Base-by-base conservation (phyloP, 2,113 vertebrate genomes). In the Ictalurus furcatus region DNA sequence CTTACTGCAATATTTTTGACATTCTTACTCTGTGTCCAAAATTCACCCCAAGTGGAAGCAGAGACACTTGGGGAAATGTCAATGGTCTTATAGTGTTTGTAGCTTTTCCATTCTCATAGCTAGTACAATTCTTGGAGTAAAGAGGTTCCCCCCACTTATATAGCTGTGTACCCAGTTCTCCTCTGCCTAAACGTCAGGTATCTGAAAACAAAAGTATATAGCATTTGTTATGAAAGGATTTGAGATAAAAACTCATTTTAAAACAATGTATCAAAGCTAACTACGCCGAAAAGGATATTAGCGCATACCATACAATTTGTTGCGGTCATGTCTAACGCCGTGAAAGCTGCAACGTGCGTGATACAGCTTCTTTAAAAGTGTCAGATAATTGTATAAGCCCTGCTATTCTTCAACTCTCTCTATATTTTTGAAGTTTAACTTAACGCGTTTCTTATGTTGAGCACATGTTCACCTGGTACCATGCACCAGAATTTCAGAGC, bases 121-220 rank as follows among this genome's bases (percentile, higher is more conserved):
- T 52, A 79, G 11, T 78, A 2, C 74, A 48, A 28, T 52, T 52
- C 23, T 78, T 52, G 3, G 19, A 76, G 37, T 44, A 76, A 6
- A 76, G 73, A 44, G 28, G 28, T 74, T 40, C 12, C 8, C 37
- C 21, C 3, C 28, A 11, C 1, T 67, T 59, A 88, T 30, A 88
- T 52, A 25, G 61, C 13, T 30, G 54, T 25, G 58, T 87, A 85
- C 30, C 30, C 79, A 28, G n/a, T 54, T 37, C 54, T 82, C 28
- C 34, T 86, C 30, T 78, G 63, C 73, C 87, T 86, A 56, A 83
- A 90, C 30, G 87, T 90, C 61, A 91, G 65, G 54, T 88, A 91
- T 59, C 91, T 92, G 74, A 81, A 84, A 76, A 88, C 0, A 59
- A 82, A 80, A 73, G 76, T 25, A 81, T 30, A 59, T 58, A 63